phyloP scores from a whole-genome alignment of 2,797 vertebrate genomes.

The Argyrosomus regius region DNA sequence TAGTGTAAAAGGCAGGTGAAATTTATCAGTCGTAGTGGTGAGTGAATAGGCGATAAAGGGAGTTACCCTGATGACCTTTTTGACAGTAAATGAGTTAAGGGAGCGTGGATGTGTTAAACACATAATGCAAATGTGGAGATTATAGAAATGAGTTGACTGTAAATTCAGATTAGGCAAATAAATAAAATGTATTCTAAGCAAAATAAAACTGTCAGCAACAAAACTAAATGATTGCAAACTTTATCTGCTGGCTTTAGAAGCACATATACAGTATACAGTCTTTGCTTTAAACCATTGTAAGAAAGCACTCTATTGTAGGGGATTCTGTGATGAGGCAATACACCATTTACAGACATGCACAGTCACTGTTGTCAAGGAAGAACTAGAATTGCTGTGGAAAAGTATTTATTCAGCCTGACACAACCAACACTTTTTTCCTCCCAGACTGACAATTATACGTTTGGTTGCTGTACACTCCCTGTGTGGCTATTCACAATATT shows the following conservation, averaged over 20 bases:
- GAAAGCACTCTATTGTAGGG: background rate
- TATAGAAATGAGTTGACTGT: background rate
- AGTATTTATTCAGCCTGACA: background rate
- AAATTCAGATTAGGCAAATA: background rate
- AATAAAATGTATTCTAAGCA: background rate
- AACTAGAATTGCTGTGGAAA: background rate
- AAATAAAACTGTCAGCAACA: background rate
- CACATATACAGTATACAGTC: background rate
- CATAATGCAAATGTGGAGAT: background rate
- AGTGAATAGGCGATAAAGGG: slow-evolving; percentile 6
- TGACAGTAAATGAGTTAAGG: background rate
- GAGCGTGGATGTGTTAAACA: background rate
- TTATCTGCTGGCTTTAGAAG: background rate
- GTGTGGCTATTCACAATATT: background rate
- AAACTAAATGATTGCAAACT: background rate
- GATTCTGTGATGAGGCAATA: background rate
- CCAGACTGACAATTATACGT: background rate
- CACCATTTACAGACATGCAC: background rate
- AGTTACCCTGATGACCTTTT: background rate
- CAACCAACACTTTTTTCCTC: background rate
- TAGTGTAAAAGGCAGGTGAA: background rate
- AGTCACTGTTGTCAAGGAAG: background rate
- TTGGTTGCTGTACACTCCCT: background rate
- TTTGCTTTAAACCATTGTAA: background rate
- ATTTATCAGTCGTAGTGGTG: background rate